Evolutionary conservation across 2,113 vertebrate genomes (phyloP), one percentile per base, ranked within the genome.

Genomic region (Turnix velox): DNA sequence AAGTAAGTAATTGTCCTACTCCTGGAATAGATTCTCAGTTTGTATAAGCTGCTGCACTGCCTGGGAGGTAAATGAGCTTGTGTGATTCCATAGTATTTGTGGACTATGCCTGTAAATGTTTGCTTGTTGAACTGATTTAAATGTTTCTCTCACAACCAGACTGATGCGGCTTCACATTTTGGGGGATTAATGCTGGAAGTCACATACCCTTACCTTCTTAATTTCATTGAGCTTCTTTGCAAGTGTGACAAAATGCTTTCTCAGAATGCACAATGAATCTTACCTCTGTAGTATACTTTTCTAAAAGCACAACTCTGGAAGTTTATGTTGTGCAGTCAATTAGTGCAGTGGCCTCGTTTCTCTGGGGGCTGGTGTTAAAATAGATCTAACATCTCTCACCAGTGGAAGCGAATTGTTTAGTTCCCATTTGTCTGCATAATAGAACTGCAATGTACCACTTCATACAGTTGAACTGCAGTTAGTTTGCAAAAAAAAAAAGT

Each of bases 1-100:
- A 99, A 97, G 99, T 99, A 95, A 97, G 97, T 97, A 42, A 46
- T 83, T 79, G 79, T 85, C 49, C 71, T 80, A 45, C 71, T 61
- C 18, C 1, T 57, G 43, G 80, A 72, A 62, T 84, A 52, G 84
- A 75, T 78, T 37, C 62, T 73, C 11, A 15, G 43, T 67, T 84
- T 84, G 28, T 82, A 61, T 63, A 82, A 84, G 57, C 52, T 95
- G 92, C 48, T 75, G 48, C 2, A 1, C 49, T 81, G 68, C 89
- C 59, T 87, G 40, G 54, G 66, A 75, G 52, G 48, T 74, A 74
- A 43, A 62, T 51, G 54, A 79, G 85, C 71, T 87, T 69, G 54
- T 18, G 57, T 46, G 58, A 35, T 87, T 92, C 84, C 79, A 42
- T 49, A 43, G 78, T 75, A 76, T 65, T 84, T 94, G 84, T 68